Evolutionary conservation across 2,113 vertebrate species (phyloP), one percentile per base, ranked within the genome.

Genomic region (Ceuthmochares aereus): DNA sequence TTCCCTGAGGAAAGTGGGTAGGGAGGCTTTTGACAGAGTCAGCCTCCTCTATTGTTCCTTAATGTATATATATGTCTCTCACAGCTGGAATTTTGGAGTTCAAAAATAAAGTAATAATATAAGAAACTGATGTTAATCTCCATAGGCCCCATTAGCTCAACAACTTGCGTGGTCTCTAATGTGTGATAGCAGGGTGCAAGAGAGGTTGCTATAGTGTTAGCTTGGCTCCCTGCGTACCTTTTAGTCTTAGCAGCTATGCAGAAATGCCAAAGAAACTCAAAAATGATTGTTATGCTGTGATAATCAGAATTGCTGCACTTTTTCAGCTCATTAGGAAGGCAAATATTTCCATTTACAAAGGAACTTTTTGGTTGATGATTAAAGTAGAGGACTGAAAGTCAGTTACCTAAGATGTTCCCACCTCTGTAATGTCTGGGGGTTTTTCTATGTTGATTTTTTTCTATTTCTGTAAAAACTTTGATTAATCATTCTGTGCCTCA

Each of bases 281-380:
- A 94, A 81, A 55, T 87, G 86, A 86, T 90, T 95, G 92, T 90
- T 95, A 55, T 63, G 52, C 85, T 90, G 59, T 90, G 52, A 90
- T 93, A 94, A 95, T 84, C 79, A 92, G 37, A 69, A 95, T 90
- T 93, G 82, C n/a, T 86, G 64, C 10, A 62, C 63, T 93, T 94
- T 2, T 16, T 92, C 56, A 84, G 72, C 82, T 86, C 72, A 89
- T 94, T 92, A 90, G 76, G 82, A 90, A 93, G n/a, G 84, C 15
- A 69, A 96, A 91, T 87, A 64, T 37, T 62, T 66, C 55, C 67
- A 63, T 89, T 84, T 94, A 76, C 27, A 82, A 62, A 93, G 60
- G 52, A 94, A 86, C 14, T 47, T 86, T 88, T 64, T 74, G 64
- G 52, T 63, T 95, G 34, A 59, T 95, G 63, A 91, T 88, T 91